Conservation (phyloP, 2,113 vertebrate species). For the Lynx canadensis region DNA sequence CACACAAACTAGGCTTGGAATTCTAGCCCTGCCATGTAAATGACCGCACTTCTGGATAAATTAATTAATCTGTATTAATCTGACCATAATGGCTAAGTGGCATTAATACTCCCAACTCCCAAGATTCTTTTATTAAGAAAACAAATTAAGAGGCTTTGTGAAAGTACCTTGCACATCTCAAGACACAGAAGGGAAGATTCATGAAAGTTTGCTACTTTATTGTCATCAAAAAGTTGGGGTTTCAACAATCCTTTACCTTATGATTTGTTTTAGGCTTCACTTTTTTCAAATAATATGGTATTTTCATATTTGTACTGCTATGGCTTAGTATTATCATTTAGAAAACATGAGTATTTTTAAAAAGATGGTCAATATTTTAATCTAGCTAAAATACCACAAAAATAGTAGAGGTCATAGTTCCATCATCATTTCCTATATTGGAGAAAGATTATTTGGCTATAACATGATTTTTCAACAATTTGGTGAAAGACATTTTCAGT, state of each 20-base stretch:
- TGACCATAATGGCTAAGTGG: not conserved
- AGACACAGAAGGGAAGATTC: not conserved
- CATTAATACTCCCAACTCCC: not conserved
- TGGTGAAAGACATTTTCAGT: slow-evolving; percentile 30
- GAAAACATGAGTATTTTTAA: not conserved
- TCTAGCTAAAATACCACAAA: not conserved
- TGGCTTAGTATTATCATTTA: slow-evolving; percentile 11
- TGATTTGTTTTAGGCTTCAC: not conserved
- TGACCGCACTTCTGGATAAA: not conserved
- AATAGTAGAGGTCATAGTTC: not conserved
- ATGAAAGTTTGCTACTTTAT: not conserved
- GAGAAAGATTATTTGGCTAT: not conserved
- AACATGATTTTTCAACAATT: not conserved
- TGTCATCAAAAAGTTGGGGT: not conserved
- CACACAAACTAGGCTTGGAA: not conserved
- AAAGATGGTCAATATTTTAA: not conserved
- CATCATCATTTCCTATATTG: slow-evolving; percentile 66
- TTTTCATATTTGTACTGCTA: slow-evolving; percentile 14
- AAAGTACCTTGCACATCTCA: not conserved
- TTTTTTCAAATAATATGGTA: not conserved
- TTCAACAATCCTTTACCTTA: not conserved
- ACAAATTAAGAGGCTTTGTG: not conserved
- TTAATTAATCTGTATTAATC: not conserved
- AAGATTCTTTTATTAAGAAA: not conserved
- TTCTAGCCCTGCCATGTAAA: not conserved